A percentile compares a stretch with the other conserved stretches of the same genome.
Conservation (phyloP, 2,888 invertebrate species). For the Synanthedon formicaeformis region DNA sequence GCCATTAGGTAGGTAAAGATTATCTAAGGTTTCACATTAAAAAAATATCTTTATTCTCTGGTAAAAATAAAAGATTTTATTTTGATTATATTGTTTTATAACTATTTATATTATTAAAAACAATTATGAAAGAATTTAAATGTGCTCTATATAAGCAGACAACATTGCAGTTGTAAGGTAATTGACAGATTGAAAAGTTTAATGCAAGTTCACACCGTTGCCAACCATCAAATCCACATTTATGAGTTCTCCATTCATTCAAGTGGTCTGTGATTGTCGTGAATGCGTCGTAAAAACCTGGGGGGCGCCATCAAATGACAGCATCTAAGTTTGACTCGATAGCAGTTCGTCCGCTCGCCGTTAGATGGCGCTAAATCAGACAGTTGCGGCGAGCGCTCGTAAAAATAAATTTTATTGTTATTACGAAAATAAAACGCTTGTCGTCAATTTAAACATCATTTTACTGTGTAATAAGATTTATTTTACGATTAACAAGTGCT, state of each 20-base stretch:
- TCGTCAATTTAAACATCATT: slow-evolving; percentile 71
- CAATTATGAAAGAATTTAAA: too few relatives aligned
- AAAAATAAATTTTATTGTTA: slow-evolving; percentile 72
- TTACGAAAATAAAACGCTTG: slow-evolving; percentile 71
- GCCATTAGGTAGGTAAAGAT: too few relatives aligned
- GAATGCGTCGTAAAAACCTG: slow-evolving; percentile 42
- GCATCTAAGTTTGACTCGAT: slow-evolving; percentile 26
- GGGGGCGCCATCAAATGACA: slow-evolving; percentile 39
- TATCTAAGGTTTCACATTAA: too few relatives aligned
- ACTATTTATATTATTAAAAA: too few relatives aligned
- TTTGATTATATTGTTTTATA: too few relatives aligned
- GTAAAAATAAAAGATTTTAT: too few relatives aligned
- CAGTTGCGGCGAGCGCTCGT: slow-evolving; percentile 40
- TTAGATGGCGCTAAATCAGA: slow-evolving; percentile 53
- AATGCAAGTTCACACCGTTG: slow-evolving; percentile 10
- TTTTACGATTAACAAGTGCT: slow-evolving; percentile 70
- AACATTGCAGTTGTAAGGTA: neutral
- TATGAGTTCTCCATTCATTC: slow-evolving; percentile 50
- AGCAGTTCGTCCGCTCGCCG: slow-evolving; percentile 27
- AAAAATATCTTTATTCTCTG: too few relatives aligned
- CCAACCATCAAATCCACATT: slow-evolving; percentile 39
- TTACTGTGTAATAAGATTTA: slow-evolving; percentile 69
- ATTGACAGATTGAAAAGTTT: neutral
- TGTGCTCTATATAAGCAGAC: too few relatives aligned
- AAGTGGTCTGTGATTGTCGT: slow-evolving; percentile 27